These are phyloP conservation scores for Odocoileus virginianus DNA, from an alignment of 2,113 vertebrate species.

Conservation along the genomic window DNA sequence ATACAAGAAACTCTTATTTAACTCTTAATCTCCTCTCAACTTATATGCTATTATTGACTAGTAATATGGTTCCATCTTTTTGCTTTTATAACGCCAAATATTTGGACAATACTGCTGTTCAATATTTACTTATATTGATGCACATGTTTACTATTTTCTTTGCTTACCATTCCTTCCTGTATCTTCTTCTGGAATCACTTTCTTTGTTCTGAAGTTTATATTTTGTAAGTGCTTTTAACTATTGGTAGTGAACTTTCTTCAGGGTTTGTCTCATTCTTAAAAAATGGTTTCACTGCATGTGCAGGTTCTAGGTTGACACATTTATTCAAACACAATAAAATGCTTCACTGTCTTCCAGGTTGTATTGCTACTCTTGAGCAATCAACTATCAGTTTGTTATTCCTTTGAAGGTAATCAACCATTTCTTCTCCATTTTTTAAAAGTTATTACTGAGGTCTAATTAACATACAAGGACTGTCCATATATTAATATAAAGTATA, in stretches of 20 bases:
- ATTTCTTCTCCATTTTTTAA: not conserved
- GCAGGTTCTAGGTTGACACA: not conserved
- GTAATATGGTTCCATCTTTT: not conserved
- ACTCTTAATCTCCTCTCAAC: not conserved
- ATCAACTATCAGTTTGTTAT: not conserved
- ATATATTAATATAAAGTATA: not conserved
- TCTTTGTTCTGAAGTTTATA: not conserved
- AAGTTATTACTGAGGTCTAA: not conserved
- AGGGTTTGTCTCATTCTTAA: not conserved
- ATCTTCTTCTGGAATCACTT: not conserved
- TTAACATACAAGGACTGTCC: not conserved
- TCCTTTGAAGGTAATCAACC: not conserved
- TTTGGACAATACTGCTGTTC: not conserved
- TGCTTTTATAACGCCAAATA: not conserved
- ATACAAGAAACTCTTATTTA: not conserved
- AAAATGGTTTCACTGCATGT: not conserved
- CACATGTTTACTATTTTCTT: not conserved
- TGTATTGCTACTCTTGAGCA: not conserved
- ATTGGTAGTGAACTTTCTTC: not conserved
- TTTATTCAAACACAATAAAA: not conserved
- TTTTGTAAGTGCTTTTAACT: not conserved
- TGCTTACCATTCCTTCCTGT: not conserved
- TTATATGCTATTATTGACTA: not conserved
- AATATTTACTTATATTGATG: not conserved
- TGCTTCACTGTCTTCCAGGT: not conserved